These are phyloP conservation scores for Serranochromis macrocephalus DNA, from an alignment of 2,113 vertebrate genomes.

Conservation along the genomic window DNA sequence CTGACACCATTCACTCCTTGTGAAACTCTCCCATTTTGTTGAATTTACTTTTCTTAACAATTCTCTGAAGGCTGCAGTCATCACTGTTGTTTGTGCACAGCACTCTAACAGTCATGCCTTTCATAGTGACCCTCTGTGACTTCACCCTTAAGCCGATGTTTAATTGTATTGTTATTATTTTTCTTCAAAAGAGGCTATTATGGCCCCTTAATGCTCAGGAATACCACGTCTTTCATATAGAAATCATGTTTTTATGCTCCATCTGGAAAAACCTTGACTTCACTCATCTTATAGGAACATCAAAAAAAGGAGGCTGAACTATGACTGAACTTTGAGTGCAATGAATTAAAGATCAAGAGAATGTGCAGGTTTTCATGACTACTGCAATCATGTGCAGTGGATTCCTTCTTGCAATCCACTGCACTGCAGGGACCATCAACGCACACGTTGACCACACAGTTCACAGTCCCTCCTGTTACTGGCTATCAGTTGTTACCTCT, in stretches of 20 bases:
- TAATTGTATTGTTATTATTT: not conserved
- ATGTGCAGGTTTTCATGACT: conserved; percentile 1
- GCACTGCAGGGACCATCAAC: not conserved
- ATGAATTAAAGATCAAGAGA: conserved; percentile 63
- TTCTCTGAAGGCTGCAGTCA: not conserved
- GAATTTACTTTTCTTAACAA: not conserved
- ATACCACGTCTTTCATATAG: not conserved
- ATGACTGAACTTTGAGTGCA: conserved; percentile 45
- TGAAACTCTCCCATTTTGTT: not conserved
- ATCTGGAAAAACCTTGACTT: not conserved
- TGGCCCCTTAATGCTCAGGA: not conserved
- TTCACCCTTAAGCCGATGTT: not conserved
- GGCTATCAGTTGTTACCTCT: not conserved
- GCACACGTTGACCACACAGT: not conserved
- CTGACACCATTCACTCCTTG: not conserved
- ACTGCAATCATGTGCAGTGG: not conserved
- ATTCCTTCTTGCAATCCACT: not conserved
- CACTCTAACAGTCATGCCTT: not conserved
- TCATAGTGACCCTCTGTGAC: not conserved
- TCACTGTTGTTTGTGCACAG: not conserved
- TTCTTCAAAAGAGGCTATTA: not conserved
- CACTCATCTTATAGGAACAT: not conserved
- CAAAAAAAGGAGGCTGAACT: conserved; percentile 30
- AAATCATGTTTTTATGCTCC: not conserved
- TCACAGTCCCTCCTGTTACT: not conserved